Percentiles rank a stretch among this genome's conserved stretches.
These are phyloP conservation scores for Athalia cordata DNA, from an alignment of 2,888 invertebrate species.

Conservation along the genomic window DNA sequence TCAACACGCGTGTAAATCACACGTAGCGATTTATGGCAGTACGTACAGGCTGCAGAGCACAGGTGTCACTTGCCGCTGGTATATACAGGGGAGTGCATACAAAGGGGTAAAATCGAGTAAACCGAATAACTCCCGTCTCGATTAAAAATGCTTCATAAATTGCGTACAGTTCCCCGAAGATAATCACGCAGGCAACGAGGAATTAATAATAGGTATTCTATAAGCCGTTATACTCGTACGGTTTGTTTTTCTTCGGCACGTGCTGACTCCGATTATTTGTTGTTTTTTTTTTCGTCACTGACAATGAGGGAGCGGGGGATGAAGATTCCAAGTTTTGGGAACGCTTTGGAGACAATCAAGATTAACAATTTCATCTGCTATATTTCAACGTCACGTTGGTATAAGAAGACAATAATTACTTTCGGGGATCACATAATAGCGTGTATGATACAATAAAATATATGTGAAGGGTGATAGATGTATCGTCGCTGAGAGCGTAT, in stretches of 20 bases:
- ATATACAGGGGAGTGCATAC: constrained; percentile 1
- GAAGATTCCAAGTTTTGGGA: too few relatives aligned
- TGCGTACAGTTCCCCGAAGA: constrained; percentile 35
- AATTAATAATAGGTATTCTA: not conserved
- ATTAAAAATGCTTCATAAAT: constrained; percentile 45
- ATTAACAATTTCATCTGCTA: constrained; percentile 33
- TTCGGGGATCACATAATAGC: not conserved
- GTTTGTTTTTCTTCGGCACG: constrained; percentile 6
- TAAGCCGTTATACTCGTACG: constrained; percentile 6
- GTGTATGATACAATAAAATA: constrained; percentile 16
- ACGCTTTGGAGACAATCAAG: not conserved
- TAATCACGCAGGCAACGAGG: constrained; percentile 35
- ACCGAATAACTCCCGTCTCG: not conserved
- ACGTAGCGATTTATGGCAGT: not conserved
- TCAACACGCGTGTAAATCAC: constrained; percentile 43
- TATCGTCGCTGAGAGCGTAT: not conserved
- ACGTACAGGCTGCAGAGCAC: not conserved
- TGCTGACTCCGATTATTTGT: not conserved
- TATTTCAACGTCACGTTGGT: constrained; percentile 13
- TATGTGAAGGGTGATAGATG: not conserved
- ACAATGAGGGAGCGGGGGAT: too few relatives aligned
- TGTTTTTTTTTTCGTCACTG: too few relatives aligned
- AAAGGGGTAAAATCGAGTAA: constrained; percentile 1
- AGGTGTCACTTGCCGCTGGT: constrained; percentile 1
- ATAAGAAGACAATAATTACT: constrained; percentile 28